phyloP scores from a whole-genome alignment of 2,888 invertebrate species.

The Mesorhabditis spiculigera region DNA sequence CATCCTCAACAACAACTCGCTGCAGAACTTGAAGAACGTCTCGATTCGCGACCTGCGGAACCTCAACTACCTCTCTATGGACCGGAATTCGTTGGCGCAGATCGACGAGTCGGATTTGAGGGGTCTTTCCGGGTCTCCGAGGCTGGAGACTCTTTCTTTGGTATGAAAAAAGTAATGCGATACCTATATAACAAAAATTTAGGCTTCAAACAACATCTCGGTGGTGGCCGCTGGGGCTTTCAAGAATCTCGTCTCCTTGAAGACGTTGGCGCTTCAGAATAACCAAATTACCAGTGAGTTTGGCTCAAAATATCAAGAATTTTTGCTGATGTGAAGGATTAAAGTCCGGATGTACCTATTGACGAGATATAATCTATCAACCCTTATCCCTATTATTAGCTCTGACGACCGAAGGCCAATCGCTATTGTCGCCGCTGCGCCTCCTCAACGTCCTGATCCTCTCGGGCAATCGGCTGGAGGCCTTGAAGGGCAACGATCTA shows the following conservation, averaged over 20 bases:
- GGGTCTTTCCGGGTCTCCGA: slow-evolving; percentile 23
- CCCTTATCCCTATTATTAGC: not conserved
- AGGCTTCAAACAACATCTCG: slow-evolving; percentile 4
- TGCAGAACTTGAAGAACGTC: slow-evolving; percentile 32
- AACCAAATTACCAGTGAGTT: slow-evolving; percentile 21
- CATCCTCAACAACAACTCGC: slow-evolving; percentile 52
- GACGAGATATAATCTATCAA: too few relatives aligned
- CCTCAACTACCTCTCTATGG: slow-evolving; percentile 37
- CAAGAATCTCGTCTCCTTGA: slow-evolving; percentile 11
- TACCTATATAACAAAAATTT: not conserved
- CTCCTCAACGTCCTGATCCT: slow-evolving; percentile 61
- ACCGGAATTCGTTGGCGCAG: slow-evolving; percentile 35
- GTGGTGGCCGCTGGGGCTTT: not conserved
- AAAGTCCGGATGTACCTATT: too few relatives aligned
- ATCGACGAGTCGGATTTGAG: slow-evolving; percentile 43
- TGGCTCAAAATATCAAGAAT: not conserved
- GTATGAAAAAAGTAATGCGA: slow-evolving; percentile 9
- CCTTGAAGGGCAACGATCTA: slow-evolving; percentile 30
- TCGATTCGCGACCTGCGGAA: slow-evolving; percentile 32
- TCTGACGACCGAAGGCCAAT: slow-evolving; percentile 14
- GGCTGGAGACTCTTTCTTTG: slow-evolving; percentile 28
- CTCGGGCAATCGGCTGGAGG: slow-evolving; percentile 58
- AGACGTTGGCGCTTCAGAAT: slow-evolving; percentile 27
- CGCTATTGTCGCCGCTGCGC: slow-evolving; percentile 55
- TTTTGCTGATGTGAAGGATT: too few relatives aligned